Percentiles rank a stretch among this genome's conserved stretches.
Evolutionary conservation across 2,113 vertebrate species (phyloP).

Genomic region (Engraulis encrasicolus): DNA sequence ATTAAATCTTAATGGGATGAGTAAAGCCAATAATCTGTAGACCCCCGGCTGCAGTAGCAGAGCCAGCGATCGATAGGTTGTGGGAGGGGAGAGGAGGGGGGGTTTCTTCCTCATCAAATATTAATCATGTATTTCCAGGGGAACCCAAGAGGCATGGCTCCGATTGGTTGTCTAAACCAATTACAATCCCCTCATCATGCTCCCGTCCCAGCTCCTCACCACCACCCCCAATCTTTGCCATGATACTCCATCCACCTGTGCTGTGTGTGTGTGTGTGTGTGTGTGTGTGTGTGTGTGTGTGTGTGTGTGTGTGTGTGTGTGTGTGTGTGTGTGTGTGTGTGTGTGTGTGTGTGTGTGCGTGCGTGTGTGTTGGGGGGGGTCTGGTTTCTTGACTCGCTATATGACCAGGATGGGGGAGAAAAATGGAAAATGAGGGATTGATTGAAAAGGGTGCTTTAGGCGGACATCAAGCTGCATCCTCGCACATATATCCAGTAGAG

Average conservation of each 20-base stretch:
- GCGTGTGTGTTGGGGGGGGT: too few species aligned
- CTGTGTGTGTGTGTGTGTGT: too few species aligned
- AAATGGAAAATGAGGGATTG: conserved; percentile 5
- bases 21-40: conserved; percentile 73
- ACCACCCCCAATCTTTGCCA: conserved; percentile 37
- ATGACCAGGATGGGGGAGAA: conserved; percentile 36
- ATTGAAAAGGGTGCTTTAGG: background rate
- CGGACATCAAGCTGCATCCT: background rate
- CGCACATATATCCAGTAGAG: background rate
- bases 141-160: conserved; percentile 50
- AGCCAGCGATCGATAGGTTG: conserved; percentile 74
- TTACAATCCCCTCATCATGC: conserved; percentile 69
- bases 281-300: too few species aligned
- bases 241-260: background rate
- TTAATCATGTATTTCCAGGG: conserved; percentile 64
- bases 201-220: too few species aligned
- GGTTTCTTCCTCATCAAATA: conserved; percentile 70
- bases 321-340: too few species aligned
- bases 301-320: too few species aligned
- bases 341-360: too few species aligned
- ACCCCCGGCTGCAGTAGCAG: conserved; percentile 55
- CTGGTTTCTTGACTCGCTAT: too few species aligned
- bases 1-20: conserved; percentile 78
- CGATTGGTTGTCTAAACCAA: conserved; percentile 66
- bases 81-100: conserved; percentile 24